These are phyloP conservation scores for Tenualosa ilisha DNA, from an alignment of 2,797 vertebrate genomes.

Conservation along the genomic window DNA sequence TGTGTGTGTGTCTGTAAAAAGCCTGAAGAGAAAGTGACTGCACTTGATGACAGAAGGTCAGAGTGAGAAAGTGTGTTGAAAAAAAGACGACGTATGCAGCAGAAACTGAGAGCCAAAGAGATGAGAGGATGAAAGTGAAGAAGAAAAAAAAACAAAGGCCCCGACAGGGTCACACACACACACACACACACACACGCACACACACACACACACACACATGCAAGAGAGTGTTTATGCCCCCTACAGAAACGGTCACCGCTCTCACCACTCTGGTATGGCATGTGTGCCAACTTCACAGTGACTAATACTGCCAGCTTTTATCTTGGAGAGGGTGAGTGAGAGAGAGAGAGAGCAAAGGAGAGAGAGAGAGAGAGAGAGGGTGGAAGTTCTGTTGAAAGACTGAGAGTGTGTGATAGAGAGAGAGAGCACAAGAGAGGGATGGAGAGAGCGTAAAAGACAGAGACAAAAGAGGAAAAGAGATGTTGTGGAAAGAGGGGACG, in stretches of 20 bases:
- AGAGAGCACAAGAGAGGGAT: neutral
- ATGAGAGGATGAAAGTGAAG: neutral
- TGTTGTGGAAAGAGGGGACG: too few species aligned
- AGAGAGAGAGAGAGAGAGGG: too few species aligned
- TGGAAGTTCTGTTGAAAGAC: neutral
- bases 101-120: neutral
- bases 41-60: neutral
- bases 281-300: neutral
- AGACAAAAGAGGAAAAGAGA: too few species aligned
- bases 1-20: neutral
- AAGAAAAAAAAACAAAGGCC: neutral
- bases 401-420: too few species aligned
- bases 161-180: neutral
- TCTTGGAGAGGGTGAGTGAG: neutral
- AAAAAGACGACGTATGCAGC: neutral
- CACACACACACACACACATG: constrained; percentile 10
- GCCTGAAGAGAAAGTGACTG: neutral
- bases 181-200: constrained; percentile 15
- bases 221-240: neutral
- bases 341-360: neutral
- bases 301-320: neutral
- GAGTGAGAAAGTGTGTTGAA: neutral
- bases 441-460: too few species aligned
- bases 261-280: neutral
- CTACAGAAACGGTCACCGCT: neutral